A percentile compares a stretch with the other conserved stretches of the same genome.
Evolutionary conservation across 1,140 invertebrate genomes (phyloP).

Genomic region (Eupeodes corollae): DNA sequence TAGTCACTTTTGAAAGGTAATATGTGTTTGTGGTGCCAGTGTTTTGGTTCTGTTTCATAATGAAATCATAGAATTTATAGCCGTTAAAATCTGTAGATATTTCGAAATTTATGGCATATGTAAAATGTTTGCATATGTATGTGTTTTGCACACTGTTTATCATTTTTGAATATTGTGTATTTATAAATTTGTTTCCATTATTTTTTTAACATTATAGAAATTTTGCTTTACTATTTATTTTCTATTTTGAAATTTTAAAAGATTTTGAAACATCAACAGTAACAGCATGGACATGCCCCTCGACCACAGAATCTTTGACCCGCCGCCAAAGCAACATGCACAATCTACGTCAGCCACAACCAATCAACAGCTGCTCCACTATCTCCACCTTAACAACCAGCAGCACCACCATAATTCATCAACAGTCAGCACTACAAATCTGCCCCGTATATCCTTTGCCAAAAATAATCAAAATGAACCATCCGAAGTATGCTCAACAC

Average conservation of each 20-base stretch:
- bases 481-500: conserved; percentile 14
- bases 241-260: background rate
- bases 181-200: background rate
- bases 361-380: conserved; percentile 18
- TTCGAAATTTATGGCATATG: no score
- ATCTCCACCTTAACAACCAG: conserved; percentile 11
- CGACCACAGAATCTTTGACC: conserved; percentile 25
- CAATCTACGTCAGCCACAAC: conserved; percentile 13
- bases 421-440: conserved; percentile 22
- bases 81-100: no score
- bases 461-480: conserved; percentile 19
- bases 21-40: no score
- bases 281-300: conserved; percentile 22
- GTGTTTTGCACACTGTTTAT: background rate
- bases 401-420: conserved; percentile 12
- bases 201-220: background rate
- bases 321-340: conserved; percentile 20
- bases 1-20: no score
- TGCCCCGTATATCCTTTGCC: conserved; percentile 19
- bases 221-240: background rate
- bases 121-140: background rate
- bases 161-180: background rate
- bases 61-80: no score
- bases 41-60: no score
- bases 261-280: conserved; percentile 4